A percentile compares a stretch with the other conserved stretches of the same genome.
Evolutionary conservation across 2,888 invertebrate species (phyloP).

Genomic region (Vannuccia rotundouncinata): DNA sequence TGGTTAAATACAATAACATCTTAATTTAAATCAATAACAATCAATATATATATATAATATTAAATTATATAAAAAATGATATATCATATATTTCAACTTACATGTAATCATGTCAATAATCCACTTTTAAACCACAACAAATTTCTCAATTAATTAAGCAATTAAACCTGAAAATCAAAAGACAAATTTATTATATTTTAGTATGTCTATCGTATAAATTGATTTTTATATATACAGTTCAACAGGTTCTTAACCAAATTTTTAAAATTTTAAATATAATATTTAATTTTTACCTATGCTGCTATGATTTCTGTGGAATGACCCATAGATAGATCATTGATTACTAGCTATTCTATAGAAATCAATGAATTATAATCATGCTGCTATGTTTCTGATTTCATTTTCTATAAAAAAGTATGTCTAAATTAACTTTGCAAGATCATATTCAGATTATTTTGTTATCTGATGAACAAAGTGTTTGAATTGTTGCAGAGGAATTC

Average conservation of each 20-base stretch:
- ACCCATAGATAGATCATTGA: too few relatives aligned
- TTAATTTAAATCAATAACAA: too few relatives aligned
- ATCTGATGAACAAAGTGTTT: too few relatives aligned
- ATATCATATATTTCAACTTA: conserved; percentile 17
- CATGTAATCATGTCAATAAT: conserved; percentile 3
- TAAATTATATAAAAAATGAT: background rate
- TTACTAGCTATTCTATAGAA: too few relatives aligned
- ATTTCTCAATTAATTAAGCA: background rate
- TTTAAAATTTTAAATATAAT: background rate
- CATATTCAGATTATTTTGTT: too few relatives aligned
- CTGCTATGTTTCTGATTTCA: too few relatives aligned
- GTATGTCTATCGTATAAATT: background rate
- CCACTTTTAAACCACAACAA: conserved; percentile 9
- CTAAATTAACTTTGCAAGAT: too few relatives aligned
- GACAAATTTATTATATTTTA: background rate
- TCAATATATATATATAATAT: too few relatives aligned
- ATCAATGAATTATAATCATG: too few relatives aligned
- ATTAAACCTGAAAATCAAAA: conserved; percentile 2
- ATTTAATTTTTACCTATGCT: background rate
- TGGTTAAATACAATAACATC: too few relatives aligned
- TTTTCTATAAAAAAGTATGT: too few relatives aligned
- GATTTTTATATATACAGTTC: background rate
- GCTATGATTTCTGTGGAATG: conserved; percentile 24
- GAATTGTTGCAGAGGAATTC: too few relatives aligned
- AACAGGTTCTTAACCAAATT: conserved; percentile 2